Evolutionary conservation across 2,797 vertebrate species (phyloP).

Genomic region (Neoniphon sammara): DNA sequence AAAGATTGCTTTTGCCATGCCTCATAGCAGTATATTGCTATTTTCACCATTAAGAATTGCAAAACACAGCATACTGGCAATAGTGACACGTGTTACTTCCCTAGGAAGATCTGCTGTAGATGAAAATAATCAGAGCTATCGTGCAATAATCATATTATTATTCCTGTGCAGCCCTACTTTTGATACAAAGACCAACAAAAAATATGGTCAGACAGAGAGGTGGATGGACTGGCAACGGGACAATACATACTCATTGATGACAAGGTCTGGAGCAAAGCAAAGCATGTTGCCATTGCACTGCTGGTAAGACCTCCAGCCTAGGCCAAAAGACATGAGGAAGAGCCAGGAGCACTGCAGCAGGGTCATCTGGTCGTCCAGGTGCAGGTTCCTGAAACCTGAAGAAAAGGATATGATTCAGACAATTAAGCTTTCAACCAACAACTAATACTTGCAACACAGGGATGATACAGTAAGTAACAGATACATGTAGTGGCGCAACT

Average conservation of each 20-base stretch:
- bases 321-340: conserved; percentile 96
- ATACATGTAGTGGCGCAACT: neutral
- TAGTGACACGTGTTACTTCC: neutral
- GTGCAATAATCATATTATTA: too few species aligned
- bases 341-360: conserved; percentile 98
- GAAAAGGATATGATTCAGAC: neutral
- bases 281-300: conserved; percentile 91
- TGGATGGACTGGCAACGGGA: neutral
- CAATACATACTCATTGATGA: conserved; percentile 92
- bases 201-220: neutral
- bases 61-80: neutral
- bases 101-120: neutral
- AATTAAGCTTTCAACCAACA: conserved; percentile 9
- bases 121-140: too few species aligned
- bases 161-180: neutral
- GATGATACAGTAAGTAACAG: too few species aligned
- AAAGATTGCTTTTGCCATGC: too few species aligned
- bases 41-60: too few species aligned
- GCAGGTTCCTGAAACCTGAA: conserved; percentile 94
- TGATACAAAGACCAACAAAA: neutral
- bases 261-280: conserved; percentile 96
- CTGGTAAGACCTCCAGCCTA: conserved; percentile 97
- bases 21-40: too few species aligned
- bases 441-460: neutral
- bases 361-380: conserved; percentile 99